Conservation (phyloP, 2,113 vertebrate species). For the Struthidea cinerea region DNA sequence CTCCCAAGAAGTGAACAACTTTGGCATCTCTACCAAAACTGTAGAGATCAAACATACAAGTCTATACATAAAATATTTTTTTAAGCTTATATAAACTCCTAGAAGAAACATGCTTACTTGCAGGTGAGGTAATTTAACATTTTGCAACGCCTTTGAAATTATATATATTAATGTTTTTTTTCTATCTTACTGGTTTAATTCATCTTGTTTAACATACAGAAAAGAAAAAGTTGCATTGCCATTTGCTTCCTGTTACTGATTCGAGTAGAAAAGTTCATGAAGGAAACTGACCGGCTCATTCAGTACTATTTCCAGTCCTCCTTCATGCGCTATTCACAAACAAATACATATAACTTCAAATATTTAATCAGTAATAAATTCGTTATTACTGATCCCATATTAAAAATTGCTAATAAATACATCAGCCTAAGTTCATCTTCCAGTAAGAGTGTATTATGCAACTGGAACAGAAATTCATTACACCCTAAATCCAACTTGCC, state of each 20-base stretch:
- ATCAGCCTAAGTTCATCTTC: not conserved
- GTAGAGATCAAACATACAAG: not conserved
- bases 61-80: not conserved
- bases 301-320: not conserved
- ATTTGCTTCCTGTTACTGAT: not conserved
- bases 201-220: not conserved
- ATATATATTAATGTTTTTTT: not conserved
- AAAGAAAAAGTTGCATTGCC: not conserved
- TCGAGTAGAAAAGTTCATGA: not conserved
- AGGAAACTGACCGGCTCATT: not conserved
- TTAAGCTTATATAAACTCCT: not conserved
- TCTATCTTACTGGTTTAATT: not conserved
- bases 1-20: constrained; percentile 87
- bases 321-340: not conserved
- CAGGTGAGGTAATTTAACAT: not conserved
- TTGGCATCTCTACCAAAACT: constrained; percentile 84
- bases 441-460: not conserved
- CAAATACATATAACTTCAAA: not conserved
- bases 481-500: not conserved
- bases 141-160: not conserved
- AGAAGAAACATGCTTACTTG: not conserved
- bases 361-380: not conserved
- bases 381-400: not conserved
- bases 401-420: not conserved
- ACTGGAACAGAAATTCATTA: not conserved